Base-by-base conservation (phyloP, 2,113 vertebrate species). In the Naja naja region DNA sequence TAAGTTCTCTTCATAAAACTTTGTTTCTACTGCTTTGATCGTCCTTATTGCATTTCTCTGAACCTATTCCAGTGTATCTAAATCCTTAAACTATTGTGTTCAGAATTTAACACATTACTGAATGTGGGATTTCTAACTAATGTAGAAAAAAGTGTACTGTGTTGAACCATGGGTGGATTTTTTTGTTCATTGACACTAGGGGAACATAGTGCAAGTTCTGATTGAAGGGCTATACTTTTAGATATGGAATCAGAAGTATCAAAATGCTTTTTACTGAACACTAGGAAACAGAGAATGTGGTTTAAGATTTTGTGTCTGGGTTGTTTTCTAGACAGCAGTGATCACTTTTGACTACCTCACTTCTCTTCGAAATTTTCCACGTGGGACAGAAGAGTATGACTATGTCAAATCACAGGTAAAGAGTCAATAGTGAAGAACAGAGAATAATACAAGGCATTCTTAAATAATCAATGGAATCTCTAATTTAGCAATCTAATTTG, bases 291-390 rank as follows among this genome's bases (percentile, higher is more conserved):
- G 23, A 14, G 25, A 27, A 39, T 34, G 30, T 39, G 34, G 55
- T 22, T 93, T 52, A 60, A 60, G 34, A 25, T 86, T 85, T 53
- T 89, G 20, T 93, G 53, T 93, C 52, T 95, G 93, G 18, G 92
- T 97, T 96, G 90, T 20, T 95, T 97, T 98, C 91, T 97, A 99
- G 99, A 99, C 99, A 0, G 98, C 98, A 27, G 96, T 98, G 93
- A 99, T 99, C 97, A 98, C 98, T 94, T 99, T 98, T 20, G 99
- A 99, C 97, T 99, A 99, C 93, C 97, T 99, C 94, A 98, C 98
- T 0, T 97, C 99, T 45, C 98, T 99, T 92, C 98, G 96, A 95
- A 95, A 97, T 0, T 97, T 99, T 93, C 97, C 98, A 0, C 96
- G 97, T 0, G 99, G 98, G 91, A 98, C 99, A 54, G 97, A 99